Base-by-base conservation (phyloP, 2,888 invertebrate genomes). In the Tryphoninae sp. region DNA sequence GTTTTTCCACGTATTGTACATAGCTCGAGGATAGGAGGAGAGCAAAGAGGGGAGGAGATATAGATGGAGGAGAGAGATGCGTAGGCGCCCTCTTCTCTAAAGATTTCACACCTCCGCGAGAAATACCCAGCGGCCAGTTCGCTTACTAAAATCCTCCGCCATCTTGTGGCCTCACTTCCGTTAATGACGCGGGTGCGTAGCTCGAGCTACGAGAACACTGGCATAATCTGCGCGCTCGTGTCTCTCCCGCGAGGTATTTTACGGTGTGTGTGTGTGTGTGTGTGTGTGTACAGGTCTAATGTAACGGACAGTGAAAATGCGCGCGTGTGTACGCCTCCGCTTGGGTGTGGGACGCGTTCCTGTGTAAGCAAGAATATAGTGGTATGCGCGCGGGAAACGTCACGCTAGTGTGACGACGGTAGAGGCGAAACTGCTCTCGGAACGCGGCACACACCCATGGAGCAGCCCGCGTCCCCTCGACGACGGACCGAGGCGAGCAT, bases 121-220 rank as follows among this genome's bases (percentile, higher is more conserved):
- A 64, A 69, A 67, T 72, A 69, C 72, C 58, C 74, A 76, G 77
- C 77, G 62, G 75, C 72, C 71, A 78, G 71, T 58, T 67, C 33
- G 26, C 71, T 55, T 59, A 72, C 75, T 72, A 69, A 81, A 81
- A 64, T 16, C 53, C 64, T 87, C 90, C 86, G 90, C 91, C 91
- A 91, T 91, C 87, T 91, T 91, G 91, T 89, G 87, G 87, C 86
- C 89, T 89, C 89, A 90, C 91, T 91, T 91, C 90, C 90, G 90
- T 90, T 89, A 89, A 89, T 91, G 91, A 90, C 90, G 91, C 89
- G 89, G 86, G 55, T 61, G 72, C 68, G 65, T 67, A 73, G 62
- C 74, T 71, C 64, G 62, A 69, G 72, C 73, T n/a, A 23, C 62
- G 55, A 62, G 42, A 64, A 76, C 58, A 62, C 72, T n/a, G 33